Evolutionary conservation across 2,888 invertebrate genomes (phyloP), one percentile per base, ranked within the genome.

Genomic region (Kuschelorhynchus macadamiae): DNA sequence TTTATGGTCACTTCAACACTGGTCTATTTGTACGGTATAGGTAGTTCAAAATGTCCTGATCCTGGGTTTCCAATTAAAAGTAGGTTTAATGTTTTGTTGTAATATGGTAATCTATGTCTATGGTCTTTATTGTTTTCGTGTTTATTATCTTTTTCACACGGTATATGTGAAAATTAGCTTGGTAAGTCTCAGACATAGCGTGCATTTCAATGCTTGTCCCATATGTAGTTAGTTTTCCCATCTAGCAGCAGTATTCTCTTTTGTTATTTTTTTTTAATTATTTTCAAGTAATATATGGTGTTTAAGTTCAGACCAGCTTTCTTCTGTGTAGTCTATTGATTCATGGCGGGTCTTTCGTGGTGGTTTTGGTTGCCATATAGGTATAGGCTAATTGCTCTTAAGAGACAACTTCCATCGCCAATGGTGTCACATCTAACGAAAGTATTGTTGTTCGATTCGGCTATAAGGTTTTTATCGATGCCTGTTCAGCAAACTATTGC

Each of bases 371-470:
- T 4, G 12, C 36, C 36, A 36, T 36, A 36, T 11, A 12, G 11
- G 12, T 36, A 36, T 7, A 36, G 7, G 25, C 36, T 36, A 4
- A 36, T 36, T 36, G 36, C 11, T 36, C 36, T 36, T 3, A 36
- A 36, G 3, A 36, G 11, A 11, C 36, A 36, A 36, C 36, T 36
- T 3, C 36, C 11, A 11, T 36, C 36, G 2, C 36, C 36, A 36
- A 11, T 11, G 3, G 11, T 36, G 3, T 11, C 11, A 11, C 3
- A 7, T 36, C 11, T 32, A 8, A 32, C n/a, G 36, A 11, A 44
- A 12, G 17, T 44, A 11, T 42, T 42, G 7, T 9, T 42, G 42
- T 5, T 42, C n/a, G 44, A 16, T 44, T 44, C 44, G 20, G 20
- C 44, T 16, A 8, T 44, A 44, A 3, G 5, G 7, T 42, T 33